These are phyloP conservation scores for Pseudochirops corinnae DNA, from an alignment of 2,797 vertebrate species.

Conservation along the genomic window DNA sequence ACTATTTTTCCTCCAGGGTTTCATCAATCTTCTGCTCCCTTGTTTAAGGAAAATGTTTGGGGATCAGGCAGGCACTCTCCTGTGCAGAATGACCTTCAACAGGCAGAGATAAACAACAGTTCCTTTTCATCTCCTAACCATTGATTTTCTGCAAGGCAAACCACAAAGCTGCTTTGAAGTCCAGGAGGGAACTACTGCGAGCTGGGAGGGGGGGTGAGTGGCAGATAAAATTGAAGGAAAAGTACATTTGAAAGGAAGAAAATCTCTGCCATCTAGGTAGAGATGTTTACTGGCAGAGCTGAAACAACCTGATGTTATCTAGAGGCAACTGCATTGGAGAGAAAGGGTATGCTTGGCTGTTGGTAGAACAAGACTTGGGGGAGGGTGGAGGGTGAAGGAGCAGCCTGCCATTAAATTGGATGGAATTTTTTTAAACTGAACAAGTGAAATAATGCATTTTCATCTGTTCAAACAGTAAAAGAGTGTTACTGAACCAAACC, in stretches of 20 bases:
- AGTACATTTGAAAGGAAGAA: conserved; percentile 31
- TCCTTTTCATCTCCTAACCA: conserved; percentile 60
- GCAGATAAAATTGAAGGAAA: conserved; percentile 59
- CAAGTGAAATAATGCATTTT: conserved; percentile 44
- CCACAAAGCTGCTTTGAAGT: conserved; percentile 67
- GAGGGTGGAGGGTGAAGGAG: neutral
- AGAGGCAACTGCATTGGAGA: conserved; percentile 40
- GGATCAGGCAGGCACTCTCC: neutral
- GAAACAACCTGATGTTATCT: conserved; percentile 53
- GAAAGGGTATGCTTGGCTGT: conserved; percentile 33
- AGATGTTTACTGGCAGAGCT: conserved; percentile 49
- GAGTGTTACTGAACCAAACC: neutral
- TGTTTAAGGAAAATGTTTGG: neutral
- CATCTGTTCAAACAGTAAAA: neutral
- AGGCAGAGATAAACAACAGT: conserved; percentile 54
- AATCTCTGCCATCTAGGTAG: conserved; percentile 43
- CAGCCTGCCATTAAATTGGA: conserved; percentile 12
- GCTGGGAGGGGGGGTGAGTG: conserved; percentile 5
- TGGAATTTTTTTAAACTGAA: neutral
- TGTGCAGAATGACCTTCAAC: conserved; percentile 61
- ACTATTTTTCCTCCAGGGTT: neutral
- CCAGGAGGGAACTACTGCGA: conserved; percentile 17
- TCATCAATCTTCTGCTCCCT: conserved; percentile 10
- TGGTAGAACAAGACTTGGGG: conserved; percentile 31
- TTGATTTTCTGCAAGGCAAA: conserved; percentile 61